A percentile compares a stretch with the other conserved stretches of the same genome.
Conservation (phyloP, 2,888 invertebrate genomes). For the Bombylius discolor region DNA sequence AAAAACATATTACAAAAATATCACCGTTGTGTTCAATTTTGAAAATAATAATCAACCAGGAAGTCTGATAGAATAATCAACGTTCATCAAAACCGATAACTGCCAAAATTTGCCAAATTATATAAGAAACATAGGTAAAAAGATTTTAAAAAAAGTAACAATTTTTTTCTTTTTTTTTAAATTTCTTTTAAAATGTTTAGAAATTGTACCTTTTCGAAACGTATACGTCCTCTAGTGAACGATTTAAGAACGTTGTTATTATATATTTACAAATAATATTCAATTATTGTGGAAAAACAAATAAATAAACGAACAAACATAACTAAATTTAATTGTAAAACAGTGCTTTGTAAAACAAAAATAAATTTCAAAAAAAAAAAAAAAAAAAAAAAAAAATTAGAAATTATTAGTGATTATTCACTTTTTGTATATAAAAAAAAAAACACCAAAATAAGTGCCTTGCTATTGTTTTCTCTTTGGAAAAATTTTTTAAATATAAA, state of each 20-base stretch:
- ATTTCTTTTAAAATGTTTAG: slow-evolving; percentile 16
- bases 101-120: not conserved
- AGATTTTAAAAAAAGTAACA: not conserved
- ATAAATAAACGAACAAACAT: not conserved
- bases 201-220: slow-evolving; percentile 21
- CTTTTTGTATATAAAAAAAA: too few species aligned
- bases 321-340: not conserved
- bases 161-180: not conserved
- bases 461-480: not conserved
- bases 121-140: not conserved
- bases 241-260: slow-evolving; percentile 13
- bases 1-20: not conserved
- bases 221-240: slow-evolving; percentile 20
- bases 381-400: not conserved
- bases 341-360: not conserved
- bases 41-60: not conserved
- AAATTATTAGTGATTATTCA: too few species aligned
- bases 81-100: not conserved
- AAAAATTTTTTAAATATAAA: not conserved
- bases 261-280: slow-evolving; percentile 15
- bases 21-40: slow-evolving; percentile 1
- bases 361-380: not conserved
- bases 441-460: not conserved
- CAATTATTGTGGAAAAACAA: slow-evolving; percentile 2
- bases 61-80: not conserved